These are phyloP conservation scores for Gymnogyps californianus DNA, from an alignment of 2,113 vertebrate genomes.

Conservation along the genomic window DNA sequence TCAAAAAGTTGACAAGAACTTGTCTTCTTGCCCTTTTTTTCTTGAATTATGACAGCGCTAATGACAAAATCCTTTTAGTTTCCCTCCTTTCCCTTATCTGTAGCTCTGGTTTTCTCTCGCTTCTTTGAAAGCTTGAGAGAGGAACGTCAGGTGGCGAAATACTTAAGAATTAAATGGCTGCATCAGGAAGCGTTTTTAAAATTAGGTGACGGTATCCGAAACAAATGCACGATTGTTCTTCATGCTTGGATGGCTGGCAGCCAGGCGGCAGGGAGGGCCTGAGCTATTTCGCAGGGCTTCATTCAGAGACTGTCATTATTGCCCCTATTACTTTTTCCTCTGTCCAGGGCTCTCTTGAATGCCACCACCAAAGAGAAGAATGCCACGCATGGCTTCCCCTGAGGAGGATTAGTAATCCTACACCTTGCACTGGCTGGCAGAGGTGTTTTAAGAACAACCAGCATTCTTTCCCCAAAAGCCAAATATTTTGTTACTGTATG, in stretches of 20 bases:
- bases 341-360: not conserved
- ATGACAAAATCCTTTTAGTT: not conserved
- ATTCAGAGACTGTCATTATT: constrained; percentile 32
- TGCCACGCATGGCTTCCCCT: constrained; percentile 44
- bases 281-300: not conserved
- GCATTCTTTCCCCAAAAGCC: not conserved
- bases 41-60: not conserved
- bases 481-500: not conserved
- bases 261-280: not conserved
- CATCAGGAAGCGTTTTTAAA: constrained; percentile 29
- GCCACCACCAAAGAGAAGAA: constrained; percentile 29
- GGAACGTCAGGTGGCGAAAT: constrained; percentile 3
- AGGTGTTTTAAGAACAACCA: not conserved
- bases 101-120: not conserved
- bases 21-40: not conserved
- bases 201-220: constrained; percentile 28
- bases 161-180: constrained; percentile 16
- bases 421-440: constrained; percentile 13
- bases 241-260: constrained; percentile 27
- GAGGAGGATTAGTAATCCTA: constrained; percentile 50
- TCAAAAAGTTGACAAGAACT: not conserved
- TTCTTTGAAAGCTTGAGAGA: not conserved
- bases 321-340: constrained; percentile 9
- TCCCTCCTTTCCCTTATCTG: not conserved
- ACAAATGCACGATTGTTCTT: constrained; percentile 43